Evolutionary conservation across 1,140 invertebrate species (phyloP), one percentile per base, ranked within the genome.

Genomic region (Lepidotrigona ventralis): DNA sequence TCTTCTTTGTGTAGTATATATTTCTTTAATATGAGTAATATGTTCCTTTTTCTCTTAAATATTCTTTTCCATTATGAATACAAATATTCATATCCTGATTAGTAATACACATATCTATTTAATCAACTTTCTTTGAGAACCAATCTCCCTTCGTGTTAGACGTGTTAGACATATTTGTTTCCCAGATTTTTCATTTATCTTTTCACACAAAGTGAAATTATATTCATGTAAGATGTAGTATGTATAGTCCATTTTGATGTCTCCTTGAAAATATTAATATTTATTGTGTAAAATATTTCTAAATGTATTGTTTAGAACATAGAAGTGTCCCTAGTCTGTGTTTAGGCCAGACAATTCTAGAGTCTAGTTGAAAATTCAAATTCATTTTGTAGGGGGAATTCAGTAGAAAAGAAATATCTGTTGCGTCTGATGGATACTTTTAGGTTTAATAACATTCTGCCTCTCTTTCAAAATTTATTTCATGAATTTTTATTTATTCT

Each of bases 41-140:
- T n/a, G 58, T 60, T 60, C 58, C 39, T 46, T 60, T 60, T 60
- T 60, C 12, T 23, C 58, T 23, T 60, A 60, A 60, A 60, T 60
- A 60, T 60, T 60, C 58, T 15, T 33, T 78, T 56, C 39, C 51
- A 53, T 56, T 26, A 73, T 51, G 39, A 56, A 46, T 82, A 58
- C 53, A 9, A 76, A 73, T 81, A 81, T 64, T 81, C 58, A 70
- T 71, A 51, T 58, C n/a, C 77, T 69, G 53, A 79, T 79, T 79
- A 71, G 33, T 51, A 51, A 71, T n/a, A 29, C 23, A 58, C 39
- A 9, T 46, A 46, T 46, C 39, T 46, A 46, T 8, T 46, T 46
- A 46, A 46, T 46, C 39, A 46, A 46, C 9, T 46, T 8, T 9
- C 6, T 46, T 46, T 46, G 39, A 46, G 9, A 46, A 46, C 39